Evolutionary conservation across 1,140 invertebrate genomes (phyloP), one percentile per base, ranked within the genome.

Genomic region (Drosophila nigrodunni): DNA sequence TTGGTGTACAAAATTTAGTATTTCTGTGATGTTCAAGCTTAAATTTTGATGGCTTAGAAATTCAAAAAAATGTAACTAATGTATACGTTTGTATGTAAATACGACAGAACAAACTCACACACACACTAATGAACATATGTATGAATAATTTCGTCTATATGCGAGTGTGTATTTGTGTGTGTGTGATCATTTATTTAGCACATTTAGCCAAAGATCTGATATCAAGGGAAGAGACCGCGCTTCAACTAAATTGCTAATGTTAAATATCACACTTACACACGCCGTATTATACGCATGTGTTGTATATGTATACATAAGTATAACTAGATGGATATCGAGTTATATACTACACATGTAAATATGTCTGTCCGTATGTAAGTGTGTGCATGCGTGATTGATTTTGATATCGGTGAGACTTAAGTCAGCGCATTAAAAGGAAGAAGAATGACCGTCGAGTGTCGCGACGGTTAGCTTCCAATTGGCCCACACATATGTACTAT

Each of bases 401-500:
- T 13, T 43, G 41, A 43, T 47, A 47, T 18, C 15, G 44, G 5
- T 46, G 44, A 47, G 13, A 18, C 8, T 47, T 21, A 47, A 18
- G 18, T 18, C 44, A 46, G 4, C 13, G 8, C n/a, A 30, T 30
- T 43, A 43, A 13, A 43, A 43, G 3, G n/a, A 43, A 43, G 5
- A 43, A 43, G 57, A 59, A 30, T 41, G 57, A 46, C 41, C 6
- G 18, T 44, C 21, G 39, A 5, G 25, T 30, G 25, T 30, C 25
- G 25, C 25, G 25, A 30, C 25, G 25, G 25, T 30, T 30, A 30
- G 25, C 25, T 64, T 41, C n/a, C 15, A 52, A 41, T 60, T 4
- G 25, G 25, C 3, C 46, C 34, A 57, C 6, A 66, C 13, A 57
- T 18, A 58, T 67, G 43, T 49, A 57, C 21, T 15, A 43, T 41